A percentile compares a stretch with the other conserved stretches of the same genome.
These are phyloP conservation scores for Dipodomys ordii DNA, from an alignment of 2,113 vertebrate genomes.

Conservation along the genomic window DNA sequence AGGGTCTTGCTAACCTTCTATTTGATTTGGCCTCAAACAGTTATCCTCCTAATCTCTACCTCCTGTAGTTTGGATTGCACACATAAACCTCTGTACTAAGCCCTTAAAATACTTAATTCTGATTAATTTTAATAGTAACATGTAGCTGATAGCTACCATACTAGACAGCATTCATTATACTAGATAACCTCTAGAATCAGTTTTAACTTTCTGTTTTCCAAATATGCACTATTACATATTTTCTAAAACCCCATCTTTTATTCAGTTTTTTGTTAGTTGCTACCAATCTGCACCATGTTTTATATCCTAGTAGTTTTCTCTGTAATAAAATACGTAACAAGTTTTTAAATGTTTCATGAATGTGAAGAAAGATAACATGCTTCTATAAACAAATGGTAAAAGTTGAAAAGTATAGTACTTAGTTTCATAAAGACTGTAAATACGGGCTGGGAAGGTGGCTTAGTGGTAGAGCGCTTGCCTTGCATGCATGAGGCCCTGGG, in stretches of 20 bases:
- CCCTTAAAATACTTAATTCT: background rate
- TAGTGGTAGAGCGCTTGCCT: too few relatives aligned
- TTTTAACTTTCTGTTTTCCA: conserved; percentile 33
- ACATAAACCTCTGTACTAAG: too few relatives aligned
- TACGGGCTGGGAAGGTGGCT: too few relatives aligned
- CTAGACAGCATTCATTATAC: background rate
- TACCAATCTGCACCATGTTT: background rate
- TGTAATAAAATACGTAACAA: too few relatives aligned
- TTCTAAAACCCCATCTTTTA: background rate
- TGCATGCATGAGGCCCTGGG: too few relatives aligned
- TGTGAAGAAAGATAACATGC: background rate
- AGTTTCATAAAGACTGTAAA: background rate
- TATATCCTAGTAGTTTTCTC: background rate
- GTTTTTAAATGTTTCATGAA: background rate
- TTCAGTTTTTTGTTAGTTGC: background rate
- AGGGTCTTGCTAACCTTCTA: too few relatives aligned
- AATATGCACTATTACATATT: background rate
- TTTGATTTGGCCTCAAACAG: too few relatives aligned
- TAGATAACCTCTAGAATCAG: background rate
- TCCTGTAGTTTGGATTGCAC: too few relatives aligned
- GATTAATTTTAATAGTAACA: background rate
- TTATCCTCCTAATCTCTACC: too few relatives aligned
- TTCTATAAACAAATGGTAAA: background rate
- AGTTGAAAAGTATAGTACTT: background rate
- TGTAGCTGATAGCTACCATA: background rate